These are phyloP conservation scores for Drosophila atripex DNA, from an alignment of 2,888 invertebrate species.

Conservation along the genomic window DNA sequence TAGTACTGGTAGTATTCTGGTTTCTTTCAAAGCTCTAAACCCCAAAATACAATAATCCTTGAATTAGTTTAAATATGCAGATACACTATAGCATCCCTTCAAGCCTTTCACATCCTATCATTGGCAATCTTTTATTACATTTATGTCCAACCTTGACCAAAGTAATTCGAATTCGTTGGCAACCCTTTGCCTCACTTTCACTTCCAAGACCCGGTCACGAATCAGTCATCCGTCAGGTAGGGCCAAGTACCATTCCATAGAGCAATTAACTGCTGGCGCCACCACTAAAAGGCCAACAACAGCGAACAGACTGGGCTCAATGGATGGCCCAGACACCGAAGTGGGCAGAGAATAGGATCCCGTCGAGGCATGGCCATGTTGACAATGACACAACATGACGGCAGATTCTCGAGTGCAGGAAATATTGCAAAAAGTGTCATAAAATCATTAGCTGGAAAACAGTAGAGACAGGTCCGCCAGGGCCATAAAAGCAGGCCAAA, in stretches of 20 bases:
- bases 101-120: neutral
- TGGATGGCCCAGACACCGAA: slow-evolving; percentile 47
- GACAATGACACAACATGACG: slow-evolving; percentile 79
- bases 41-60: neutral
- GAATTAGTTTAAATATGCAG: neutral
- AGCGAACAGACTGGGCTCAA: slow-evolving; percentile 53
- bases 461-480: slow-evolving; percentile 23
- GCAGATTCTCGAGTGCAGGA: slow-evolving; percentile 54
- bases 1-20: neutral
- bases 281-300: slow-evolving; percentile 51
- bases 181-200: slow-evolving; percentile 72
- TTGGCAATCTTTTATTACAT: neutral
- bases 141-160: slow-evolving; percentile 20
- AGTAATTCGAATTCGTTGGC: neutral
- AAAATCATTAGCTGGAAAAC: slow-evolving; percentile 71
- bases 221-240: slow-evolving; percentile 6
- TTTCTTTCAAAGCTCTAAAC: neutral
- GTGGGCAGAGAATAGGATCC: slow-evolving; percentile 35
- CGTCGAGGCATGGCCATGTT: slow-evolving; percentile 30
- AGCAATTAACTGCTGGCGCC: slow-evolving; percentile 78
- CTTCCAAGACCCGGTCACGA: slow-evolving; percentile 36
- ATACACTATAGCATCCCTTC: no score
- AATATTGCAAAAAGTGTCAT: slow-evolving; percentile 65
- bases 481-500: slow-evolving; percentile 39
- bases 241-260: slow-evolving; percentile 50